Conservation (phyloP, 2,888 invertebrate species). For the Pemphredon lugubris region DNA sequence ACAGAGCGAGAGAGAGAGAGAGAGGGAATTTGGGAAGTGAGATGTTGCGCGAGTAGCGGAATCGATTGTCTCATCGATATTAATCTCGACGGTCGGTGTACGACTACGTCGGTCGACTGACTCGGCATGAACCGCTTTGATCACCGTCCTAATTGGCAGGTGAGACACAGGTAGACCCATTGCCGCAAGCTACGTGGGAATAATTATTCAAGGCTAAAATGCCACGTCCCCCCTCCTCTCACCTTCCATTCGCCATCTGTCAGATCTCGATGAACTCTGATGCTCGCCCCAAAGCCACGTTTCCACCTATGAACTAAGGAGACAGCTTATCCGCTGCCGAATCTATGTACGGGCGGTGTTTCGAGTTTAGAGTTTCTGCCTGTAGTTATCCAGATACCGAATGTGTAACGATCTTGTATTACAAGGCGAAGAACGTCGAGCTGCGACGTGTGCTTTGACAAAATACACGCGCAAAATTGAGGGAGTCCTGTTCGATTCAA, state of each 20-base stretch:
- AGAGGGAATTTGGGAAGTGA: constrained; percentile 23
- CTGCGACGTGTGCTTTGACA: too few relatives aligned
- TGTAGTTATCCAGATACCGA: not conserved
- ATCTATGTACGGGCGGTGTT: constrained; percentile 46
- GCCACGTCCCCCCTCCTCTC: not conserved
- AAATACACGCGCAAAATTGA: too few relatives aligned
- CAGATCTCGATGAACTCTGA: constrained; percentile 26
- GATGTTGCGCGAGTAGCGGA: constrained; percentile 28
- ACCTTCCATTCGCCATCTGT: constrained; percentile 28
- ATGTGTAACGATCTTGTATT: too few relatives aligned
- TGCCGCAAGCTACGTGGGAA: constrained; percentile 39
- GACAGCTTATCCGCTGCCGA: constrained; percentile 14
- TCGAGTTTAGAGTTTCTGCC: constrained; percentile 52
- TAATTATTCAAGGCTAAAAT: constrained; percentile 62
- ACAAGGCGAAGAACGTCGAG: too few relatives aligned
- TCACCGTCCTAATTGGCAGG: constrained; percentile 61
- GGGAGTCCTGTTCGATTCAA: too few relatives aligned
- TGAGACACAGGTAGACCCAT: not conserved
- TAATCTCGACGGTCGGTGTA: constrained; percentile 47
- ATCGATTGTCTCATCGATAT: constrained; percentile 59
- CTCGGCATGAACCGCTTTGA: constrained; percentile 58
- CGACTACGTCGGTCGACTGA: constrained; percentile 31
- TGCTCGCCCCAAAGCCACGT: too few relatives aligned
- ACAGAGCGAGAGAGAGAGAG: constrained; percentile 22
- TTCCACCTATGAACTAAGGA: constrained; percentile 34